phyloP scores from a whole-genome alignment of 2,888 invertebrate species.

The Drosophila bunnanda region DNA sequence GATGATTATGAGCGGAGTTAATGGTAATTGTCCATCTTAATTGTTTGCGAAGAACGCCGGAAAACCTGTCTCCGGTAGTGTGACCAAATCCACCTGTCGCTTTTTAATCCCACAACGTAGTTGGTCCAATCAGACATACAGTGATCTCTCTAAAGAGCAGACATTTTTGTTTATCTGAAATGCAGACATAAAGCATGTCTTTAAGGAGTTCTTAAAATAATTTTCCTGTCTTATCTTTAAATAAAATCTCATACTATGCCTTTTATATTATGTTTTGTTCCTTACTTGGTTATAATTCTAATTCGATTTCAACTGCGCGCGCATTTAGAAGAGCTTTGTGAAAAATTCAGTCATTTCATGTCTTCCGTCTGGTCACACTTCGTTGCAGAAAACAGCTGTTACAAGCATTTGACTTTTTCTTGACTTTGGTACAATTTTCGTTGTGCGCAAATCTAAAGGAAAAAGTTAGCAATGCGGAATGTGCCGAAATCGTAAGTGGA shows the following conservation, averaged over 20 bases:
- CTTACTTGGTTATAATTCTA: too few relatives aligned
- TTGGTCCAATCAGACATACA: background rate
- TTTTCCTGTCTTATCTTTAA: background rate
- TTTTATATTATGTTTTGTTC: too few relatives aligned
- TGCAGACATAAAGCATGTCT: too few relatives aligned
- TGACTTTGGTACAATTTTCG: conserved; percentile 55
- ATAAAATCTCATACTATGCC: background rate
- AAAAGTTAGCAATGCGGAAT: conserved; percentile 70
- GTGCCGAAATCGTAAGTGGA: conserved; percentile 75
- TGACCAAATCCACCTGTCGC: conserved; percentile 7
- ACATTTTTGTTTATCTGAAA: background rate
- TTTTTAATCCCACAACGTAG: background rate
- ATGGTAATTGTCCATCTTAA: conserved; percentile 35
- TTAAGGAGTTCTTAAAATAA: background rate
- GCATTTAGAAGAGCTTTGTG: background rate
- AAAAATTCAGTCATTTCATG: background rate
- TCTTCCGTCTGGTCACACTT: background rate
- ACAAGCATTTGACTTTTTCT: conserved; percentile 48
- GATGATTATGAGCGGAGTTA: conserved; percentile 73
- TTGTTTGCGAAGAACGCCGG: conserved; percentile 21
- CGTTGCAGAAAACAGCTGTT: conserved; percentile 38
- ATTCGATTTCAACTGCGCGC: background rate
- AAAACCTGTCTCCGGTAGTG: conserved; percentile 39
- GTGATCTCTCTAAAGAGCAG: background rate
- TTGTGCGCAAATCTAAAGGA: conserved; percentile 51